Evolutionary conservation across 2,888 invertebrate species (phyloP), one percentile per base, ranked within the genome.

Genomic region (Microctonus aethiopoides): DNA sequence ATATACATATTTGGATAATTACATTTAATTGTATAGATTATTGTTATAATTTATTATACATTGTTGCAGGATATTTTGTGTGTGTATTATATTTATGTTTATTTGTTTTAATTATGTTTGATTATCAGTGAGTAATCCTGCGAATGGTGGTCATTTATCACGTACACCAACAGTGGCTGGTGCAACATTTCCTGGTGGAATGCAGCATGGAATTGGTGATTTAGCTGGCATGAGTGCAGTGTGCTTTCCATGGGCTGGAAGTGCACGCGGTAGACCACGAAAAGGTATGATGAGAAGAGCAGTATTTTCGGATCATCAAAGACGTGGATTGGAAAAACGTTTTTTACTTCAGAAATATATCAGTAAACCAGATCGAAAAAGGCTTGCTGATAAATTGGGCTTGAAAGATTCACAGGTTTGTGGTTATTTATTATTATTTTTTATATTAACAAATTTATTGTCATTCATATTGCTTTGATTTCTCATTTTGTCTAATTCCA

Each of bases 321-420:
- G 99, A 56, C 97, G 97, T 79, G 98, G 98, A 0, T 89, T 99
- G 76, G 99, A 99, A 88, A 94, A 97, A 83, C 89, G 97, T 84
- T 99, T 99, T 89, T 96, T 97, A 87, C 92, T 96, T 64, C 98
- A 98, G 88, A 98, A 98, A 87, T 99, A 99, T 88, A 99, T 99
- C 87, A 97, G 97, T 84, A 99, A 99, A 86, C 98, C 98, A 0
- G 99, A 99, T 87, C 90, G 99, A 86, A 98, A 98, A 90, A 97
- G 98, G 83, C 88, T 99, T 74, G 98, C 99, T 0, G 97, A 97
- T 86, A 96, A 97, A 86, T 90, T 99, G 62, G 98, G 97, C 10
- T 90, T 99, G 11, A 98, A 98, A 85, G 98, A 99, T 83, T 98
- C 98, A 75, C 98, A 98, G 94, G 98, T 98, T 81, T 29, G 68